Conservation (phyloP, 2,797 vertebrate species). For the Novumbra hubbsi region DNA sequence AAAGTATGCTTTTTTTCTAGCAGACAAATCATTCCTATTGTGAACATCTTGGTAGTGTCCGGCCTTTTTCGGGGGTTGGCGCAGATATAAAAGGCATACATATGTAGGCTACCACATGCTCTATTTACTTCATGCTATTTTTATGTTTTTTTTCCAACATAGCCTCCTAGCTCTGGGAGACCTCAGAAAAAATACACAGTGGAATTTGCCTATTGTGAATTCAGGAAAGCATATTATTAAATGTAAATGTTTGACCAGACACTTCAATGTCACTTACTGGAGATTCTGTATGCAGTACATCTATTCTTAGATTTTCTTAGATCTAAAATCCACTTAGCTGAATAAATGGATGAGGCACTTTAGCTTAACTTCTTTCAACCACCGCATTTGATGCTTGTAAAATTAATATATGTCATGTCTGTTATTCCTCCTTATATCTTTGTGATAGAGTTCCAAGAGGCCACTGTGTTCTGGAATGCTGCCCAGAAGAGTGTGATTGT, state of each 20-base stretch:
- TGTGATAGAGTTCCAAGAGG: conserved; percentile 65
- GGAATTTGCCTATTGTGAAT: neutral
- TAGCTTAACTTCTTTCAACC: neutral
- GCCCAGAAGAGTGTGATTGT: conserved; percentile 74
- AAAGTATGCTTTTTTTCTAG: neutral
- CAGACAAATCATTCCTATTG: neutral
- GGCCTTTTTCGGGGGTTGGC: neutral
- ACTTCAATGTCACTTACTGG: neutral
- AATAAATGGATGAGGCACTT: neutral
- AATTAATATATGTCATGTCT: conserved; percentile 55
- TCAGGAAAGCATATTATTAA: neutral
- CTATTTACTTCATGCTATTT: neutral
- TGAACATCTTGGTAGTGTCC: neutral
- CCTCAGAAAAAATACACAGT: too few species aligned
- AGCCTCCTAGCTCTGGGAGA: neutral
- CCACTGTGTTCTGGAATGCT: conserved; percentile 82
- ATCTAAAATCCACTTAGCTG: neutral
- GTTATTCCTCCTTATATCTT: conserved; percentile 60
- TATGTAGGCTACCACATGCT: neutral
- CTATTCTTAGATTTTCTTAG: neutral
- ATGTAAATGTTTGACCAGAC: neutral
- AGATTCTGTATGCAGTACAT: neutral
- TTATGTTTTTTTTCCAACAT: neutral
- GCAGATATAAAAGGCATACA: neutral
- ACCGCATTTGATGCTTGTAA: neutral